These are phyloP conservation scores for Potamilus streckersoni DNA, from an alignment of 1,140 invertebrate species.

Conservation along the genomic window DNA sequence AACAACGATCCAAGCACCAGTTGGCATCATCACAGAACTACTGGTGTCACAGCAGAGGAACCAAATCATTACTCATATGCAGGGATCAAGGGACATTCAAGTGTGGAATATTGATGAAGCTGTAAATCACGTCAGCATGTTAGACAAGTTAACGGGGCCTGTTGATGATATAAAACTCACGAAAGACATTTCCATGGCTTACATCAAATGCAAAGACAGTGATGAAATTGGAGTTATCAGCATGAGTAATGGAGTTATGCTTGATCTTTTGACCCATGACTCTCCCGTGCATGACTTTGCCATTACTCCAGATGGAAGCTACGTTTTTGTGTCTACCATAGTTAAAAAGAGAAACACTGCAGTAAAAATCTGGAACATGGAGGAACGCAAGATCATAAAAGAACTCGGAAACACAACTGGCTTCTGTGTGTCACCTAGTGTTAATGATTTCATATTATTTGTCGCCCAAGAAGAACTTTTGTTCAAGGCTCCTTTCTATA, in stretches of 20 bases:
- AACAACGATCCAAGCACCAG: conserved; percentile 58
- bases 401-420: conserved; percentile 59
- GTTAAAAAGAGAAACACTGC: conserved; percentile 42
- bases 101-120: conserved; percentile 60
- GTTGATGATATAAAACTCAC: conserved; percentile 53
- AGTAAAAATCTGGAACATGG: conserved; percentile 62
- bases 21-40: conserved; percentile 57
- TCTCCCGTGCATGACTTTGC: conserved; percentile 53
- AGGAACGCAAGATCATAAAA: conserved; percentile 49
- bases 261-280: conserved; percentile 65
- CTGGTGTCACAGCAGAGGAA: conserved; percentile 40
- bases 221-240: conserved; percentile 65
- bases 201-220: conserved; percentile 55
- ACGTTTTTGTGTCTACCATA: conserved; percentile 50
- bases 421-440: conserved; percentile 43
- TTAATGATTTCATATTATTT: conserved; percentile 40
- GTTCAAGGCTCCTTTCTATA: conserved; percentile 49
- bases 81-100: conserved; percentile 47
- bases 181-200: conserved; percentile 41
- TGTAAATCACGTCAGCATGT: conserved; percentile 47
- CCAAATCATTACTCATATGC: conserved; percentile 54
- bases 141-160: conserved; percentile 55
- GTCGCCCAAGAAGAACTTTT: conserved; percentile 44
- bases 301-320: conserved; percentile 54
- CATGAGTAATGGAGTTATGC: conserved; percentile 59